Percentiles rank a stretch among this genome's conserved stretches.
Evolutionary conservation across 2,888 invertebrate genomes (phyloP).

Genomic region (Drosophila glabriapex): DNA sequence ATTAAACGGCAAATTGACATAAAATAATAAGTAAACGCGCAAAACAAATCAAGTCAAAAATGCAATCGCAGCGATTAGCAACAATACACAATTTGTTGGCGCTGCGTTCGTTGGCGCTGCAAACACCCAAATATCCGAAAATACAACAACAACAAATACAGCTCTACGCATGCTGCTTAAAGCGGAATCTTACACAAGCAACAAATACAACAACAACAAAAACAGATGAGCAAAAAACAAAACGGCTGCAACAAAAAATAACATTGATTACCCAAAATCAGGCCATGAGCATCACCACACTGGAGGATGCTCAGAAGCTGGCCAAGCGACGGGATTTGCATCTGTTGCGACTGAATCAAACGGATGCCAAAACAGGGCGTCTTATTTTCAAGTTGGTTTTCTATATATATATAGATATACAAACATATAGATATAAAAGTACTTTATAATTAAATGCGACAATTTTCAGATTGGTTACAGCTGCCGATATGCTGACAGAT

Average conservation of each 20-base stretch:
- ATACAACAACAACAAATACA: constrained; percentile 11
- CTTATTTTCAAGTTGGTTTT: constrained; percentile 88
- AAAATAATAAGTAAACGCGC: constrained; percentile 8
- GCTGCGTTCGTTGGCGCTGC: constrained; percentile 27
- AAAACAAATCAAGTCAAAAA: constrained; percentile 17
- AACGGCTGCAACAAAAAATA: constrained; percentile 86
- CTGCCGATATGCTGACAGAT: constrained; percentile 88
- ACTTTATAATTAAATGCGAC: not conserved
- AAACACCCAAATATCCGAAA: constrained; percentile 18
- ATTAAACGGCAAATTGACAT: constrained; percentile 16
- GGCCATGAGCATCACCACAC: constrained; percentile 87
- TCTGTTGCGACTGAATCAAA: constrained; percentile 89
- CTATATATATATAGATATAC: not conserved
- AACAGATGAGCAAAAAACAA: constrained; percentile 40
- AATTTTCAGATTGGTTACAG: constrained; percentile 87
- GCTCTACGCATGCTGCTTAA: constrained; percentile 24
- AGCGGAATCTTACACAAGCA: constrained; percentile 51
- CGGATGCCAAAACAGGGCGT: constrained; percentile 89
- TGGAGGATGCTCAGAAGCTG: constrained; percentile 90
- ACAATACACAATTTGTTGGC: constrained; percentile 42
- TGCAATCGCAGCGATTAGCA: constrained; percentile 43
- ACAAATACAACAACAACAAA: constrained; percentile 25
- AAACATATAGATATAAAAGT: not conserved
- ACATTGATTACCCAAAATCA: constrained; percentile 88
- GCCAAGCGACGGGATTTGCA: constrained; percentile 89